Evolutionary conservation across 2,888 invertebrate species (phyloP).

Genomic region (Drosophila sordidula): DNA sequence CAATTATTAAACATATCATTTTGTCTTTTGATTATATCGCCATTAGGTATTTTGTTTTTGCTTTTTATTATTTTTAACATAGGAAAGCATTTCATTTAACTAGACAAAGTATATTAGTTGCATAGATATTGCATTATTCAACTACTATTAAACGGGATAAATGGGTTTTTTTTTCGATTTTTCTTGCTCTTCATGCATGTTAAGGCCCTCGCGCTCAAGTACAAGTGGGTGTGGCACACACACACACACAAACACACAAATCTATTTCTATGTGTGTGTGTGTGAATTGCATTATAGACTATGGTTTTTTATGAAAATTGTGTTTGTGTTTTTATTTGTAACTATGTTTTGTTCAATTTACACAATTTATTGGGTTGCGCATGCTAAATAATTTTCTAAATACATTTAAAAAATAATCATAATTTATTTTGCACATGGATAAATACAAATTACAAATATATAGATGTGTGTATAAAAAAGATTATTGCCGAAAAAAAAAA

Average conservation of each 20-base stretch:
- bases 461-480: constrained; percentile 52
- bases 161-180: constrained; percentile 15
- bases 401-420: constrained; percentile 72
- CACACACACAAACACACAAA: constrained; percentile 8
- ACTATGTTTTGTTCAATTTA: constrained; percentile 27
- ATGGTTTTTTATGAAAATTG: constrained; percentile 23
- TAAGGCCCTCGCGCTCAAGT: constrained; percentile 78
- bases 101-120: constrained; percentile 58
- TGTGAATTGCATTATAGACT: constrained; percentile 28
- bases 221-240: constrained; percentile 56
- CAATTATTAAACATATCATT: constrained; percentile 54
- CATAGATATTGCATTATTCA: constrained; percentile 54
- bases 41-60: constrained; percentile 51
- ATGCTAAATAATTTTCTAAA: constrained; percentile 61
- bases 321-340: constrained; percentile 8
- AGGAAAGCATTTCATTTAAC: constrained; percentile 77
- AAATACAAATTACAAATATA: constrained; percentile 78
- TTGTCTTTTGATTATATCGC: constrained; percentile 78
- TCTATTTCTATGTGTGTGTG: constrained; percentile 7
- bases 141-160: constrained; percentile 62
- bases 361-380: constrained; percentile 53
- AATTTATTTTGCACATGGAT: constrained; percentile 81
- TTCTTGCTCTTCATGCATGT: constrained; percentile 68
- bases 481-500: constrained; percentile 61
- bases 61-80: constrained; percentile 47